These are phyloP conservation scores for Gracilinanus agilis DNA, from an alignment of 2,113 vertebrate species.

Conservation along the genomic window DNA sequence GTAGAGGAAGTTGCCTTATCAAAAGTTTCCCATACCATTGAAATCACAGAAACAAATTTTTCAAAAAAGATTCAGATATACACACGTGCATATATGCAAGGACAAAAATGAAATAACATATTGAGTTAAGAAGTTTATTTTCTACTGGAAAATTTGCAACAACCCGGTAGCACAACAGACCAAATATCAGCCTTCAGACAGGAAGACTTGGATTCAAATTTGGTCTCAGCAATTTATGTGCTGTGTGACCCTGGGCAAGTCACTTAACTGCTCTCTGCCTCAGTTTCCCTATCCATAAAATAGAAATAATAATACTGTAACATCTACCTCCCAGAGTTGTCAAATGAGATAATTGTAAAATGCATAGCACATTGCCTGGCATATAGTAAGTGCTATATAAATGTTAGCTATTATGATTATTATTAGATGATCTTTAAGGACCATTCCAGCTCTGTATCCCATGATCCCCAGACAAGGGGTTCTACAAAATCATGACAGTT, in stretches of 20 bases:
- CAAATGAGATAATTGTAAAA: neutral
- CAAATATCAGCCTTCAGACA: neutral
- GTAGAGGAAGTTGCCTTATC: neutral
- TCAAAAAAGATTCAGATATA: neutral
- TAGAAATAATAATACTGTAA: neutral
- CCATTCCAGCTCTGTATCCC: neutral
- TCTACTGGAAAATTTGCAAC: neutral
- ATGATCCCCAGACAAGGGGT: neutral
- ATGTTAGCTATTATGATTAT: neutral
- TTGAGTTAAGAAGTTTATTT: neutral
- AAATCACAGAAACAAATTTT: neutral
- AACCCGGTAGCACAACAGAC: neutral
- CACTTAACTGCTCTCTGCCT: neutral
- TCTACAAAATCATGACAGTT: neutral
- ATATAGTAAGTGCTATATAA: neutral
- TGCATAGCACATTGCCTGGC: neutral
- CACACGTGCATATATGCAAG: neutral
- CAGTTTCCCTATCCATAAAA: neutral
- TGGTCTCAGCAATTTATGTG: neutral
- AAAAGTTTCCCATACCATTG: neutral
- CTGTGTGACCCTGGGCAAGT: neutral
- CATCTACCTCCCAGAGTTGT: neutral
- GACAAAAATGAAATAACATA: neutral
- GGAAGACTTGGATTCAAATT: neutral
- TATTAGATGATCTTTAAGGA: neutral